Base-by-base conservation (phyloP, 92 coral and sea anemone genomes). In the Metridium senile region DNA sequence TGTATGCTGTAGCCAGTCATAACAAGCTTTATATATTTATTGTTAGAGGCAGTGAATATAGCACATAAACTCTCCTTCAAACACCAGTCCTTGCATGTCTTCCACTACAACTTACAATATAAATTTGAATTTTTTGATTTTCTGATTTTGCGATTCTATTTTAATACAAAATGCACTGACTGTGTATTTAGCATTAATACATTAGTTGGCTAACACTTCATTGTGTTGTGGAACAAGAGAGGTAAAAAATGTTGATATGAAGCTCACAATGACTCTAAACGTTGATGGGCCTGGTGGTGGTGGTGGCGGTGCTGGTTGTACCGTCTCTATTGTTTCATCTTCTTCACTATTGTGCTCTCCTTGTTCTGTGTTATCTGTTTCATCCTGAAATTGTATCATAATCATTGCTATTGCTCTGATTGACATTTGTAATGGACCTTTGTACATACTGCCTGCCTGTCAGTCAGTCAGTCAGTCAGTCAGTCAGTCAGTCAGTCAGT, bases 171-270 rank as follows among this genome's bases (percentile, higher is more conserved):
- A n/a, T n/a, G n/a, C n/a, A n/a, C n/a, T n/a, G n/a, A n/a, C 49
- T 39, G 13, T 39, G 6, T 39, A 39, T 39, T 39, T 39, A 39
- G 49, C n/a, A n/a, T n/a, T n/a, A n/a, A n/a, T n/a, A n/a, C n/a
- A 54, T 62, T 57, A 81, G 34, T 70, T 54, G 28, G 28, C 72
- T 39, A 21, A 0, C 16, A 39, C 72, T 0, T 79, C 84, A 58
- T 79, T 33, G 10, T 68, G 81, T 58, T 90, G 95, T 0, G 99
- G 99, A 26, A 96, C 72, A 54, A 96, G 70, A 23, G 99, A 96
- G 1, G 99, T 93, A 73, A 96, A 96, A 72, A 96, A 96, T 4
- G 99, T 87, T 25, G 92, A 88, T 54, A 96, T 76, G 68, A 96
- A 96, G 84, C 86, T 96, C 66, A 79, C 76, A 33, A 89, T 91